Conservation (phyloP, 2,797 vertebrate genomes). For the Semotilus atromaculatus region DNA sequence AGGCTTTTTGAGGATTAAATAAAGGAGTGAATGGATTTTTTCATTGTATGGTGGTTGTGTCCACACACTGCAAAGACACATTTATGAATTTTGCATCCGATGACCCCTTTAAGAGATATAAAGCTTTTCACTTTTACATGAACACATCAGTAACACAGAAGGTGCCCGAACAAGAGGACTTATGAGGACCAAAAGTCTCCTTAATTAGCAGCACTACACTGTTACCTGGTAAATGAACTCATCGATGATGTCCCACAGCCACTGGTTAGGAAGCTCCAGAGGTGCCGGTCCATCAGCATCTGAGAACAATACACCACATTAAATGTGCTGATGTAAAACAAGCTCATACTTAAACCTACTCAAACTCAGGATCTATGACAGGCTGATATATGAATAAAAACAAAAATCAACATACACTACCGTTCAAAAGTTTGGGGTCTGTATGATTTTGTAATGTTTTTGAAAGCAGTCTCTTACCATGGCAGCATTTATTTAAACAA, state of each 20-base stretch:
- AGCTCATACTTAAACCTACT: not conserved
- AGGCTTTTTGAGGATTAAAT: too few relatives aligned
- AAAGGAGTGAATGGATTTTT: too few relatives aligned
- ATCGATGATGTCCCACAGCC: slow-evolving; percentile 99
- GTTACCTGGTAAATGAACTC: slow-evolving; percentile 98
- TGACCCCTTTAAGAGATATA: not conserved
- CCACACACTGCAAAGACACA: too few relatives aligned
- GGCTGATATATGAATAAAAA: not conserved
- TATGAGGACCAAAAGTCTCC: not conserved
- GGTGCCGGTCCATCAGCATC: slow-evolving; percentile 98
- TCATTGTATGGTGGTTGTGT: too few relatives aligned
- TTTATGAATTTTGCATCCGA: too few relatives aligned
- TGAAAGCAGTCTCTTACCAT: not conserved
- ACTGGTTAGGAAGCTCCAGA: slow-evolving; percentile 96
- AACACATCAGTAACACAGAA: not conserved
- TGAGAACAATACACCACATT: slow-evolving; percentile 63
- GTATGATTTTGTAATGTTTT: not conserved
- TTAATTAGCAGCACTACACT: not conserved
- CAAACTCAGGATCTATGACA: not conserved
- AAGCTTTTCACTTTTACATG: not conserved
- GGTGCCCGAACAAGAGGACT: not conserved
- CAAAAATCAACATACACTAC: not conserved
- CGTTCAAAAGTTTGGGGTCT: too few relatives aligned
- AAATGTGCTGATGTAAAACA: slow-evolving; percentile 26
- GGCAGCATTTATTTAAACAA: not conserved